These are phyloP conservation scores for Brachionus sp. DNA, from an alignment of 1,140 invertebrate genomes.

Conservation along the genomic window DNA sequence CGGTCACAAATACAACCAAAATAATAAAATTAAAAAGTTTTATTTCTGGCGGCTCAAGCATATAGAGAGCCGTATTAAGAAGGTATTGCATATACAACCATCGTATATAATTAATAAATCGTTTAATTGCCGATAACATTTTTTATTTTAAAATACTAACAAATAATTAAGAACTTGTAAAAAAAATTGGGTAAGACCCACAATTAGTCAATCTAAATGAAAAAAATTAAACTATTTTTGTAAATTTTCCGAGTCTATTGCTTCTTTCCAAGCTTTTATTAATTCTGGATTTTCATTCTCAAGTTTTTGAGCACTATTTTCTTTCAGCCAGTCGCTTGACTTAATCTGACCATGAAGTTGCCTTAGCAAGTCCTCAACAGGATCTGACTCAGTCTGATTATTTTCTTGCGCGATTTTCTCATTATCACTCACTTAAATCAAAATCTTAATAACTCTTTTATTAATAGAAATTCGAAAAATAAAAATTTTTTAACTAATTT, in stretches of 20 bases:
- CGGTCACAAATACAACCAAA: background rate
- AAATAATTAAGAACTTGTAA: background rate
- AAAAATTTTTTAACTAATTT: background rate
- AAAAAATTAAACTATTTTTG: slow-evolving; percentile 14
- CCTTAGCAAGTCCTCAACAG: slow-evolving; percentile 8
- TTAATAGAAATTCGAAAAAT: background rate
- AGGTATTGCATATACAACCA: slow-evolving; percentile 46
- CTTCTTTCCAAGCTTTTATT: slow-evolving; percentile 19
- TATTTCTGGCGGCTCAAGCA: slow-evolving; percentile 36
- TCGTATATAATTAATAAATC: slow-evolving; percentile 39
- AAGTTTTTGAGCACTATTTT: slow-evolving; percentile 20
- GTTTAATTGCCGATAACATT: slow-evolving; percentile 14
- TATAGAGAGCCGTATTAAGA: slow-evolving; percentile 42
- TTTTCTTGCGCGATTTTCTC: background rate
- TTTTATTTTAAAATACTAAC: background rate
- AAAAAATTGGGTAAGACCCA: background rate
- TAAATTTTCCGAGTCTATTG: background rate
- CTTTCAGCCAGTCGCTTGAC: slow-evolving; percentile 23
- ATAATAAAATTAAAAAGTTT: slow-evolving; percentile 32
- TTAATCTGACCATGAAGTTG: slow-evolving; percentile 36
- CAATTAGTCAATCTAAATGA: background rate
- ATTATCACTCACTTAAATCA: slow-evolving; percentile 25
- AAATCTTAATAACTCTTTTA: background rate
- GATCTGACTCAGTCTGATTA: background rate
- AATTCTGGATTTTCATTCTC: slow-evolving; percentile 44